Evolutionary conservation across 2,113 vertebrate genomes (phyloP).

Genomic region (Mellivora capensis): DNA sequence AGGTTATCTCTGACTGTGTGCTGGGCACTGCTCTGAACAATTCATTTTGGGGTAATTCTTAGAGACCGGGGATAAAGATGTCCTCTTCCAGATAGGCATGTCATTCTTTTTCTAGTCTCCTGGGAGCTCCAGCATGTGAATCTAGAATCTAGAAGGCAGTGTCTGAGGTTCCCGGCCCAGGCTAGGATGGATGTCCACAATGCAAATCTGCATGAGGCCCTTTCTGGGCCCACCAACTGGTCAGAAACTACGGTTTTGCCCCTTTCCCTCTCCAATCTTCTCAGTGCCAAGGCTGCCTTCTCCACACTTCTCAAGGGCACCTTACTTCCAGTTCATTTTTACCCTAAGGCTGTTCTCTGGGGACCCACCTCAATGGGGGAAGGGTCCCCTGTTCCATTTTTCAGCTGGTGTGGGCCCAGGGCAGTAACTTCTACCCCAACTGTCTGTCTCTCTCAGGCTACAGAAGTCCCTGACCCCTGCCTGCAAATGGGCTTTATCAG

Average conservation of each 20-base stretch:
- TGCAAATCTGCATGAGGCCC: not conserved
- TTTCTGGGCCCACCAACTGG: not conserved
- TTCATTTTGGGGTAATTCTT: not conserved
- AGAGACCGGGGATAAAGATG: not conserved
- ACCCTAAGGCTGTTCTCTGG: not conserved
- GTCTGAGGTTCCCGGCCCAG: not conserved
- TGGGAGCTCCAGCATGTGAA: not conserved
- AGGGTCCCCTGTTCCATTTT: not conserved
- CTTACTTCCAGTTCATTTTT: not conserved
- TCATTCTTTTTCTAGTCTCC: not conserved
- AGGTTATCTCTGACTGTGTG: not conserved
- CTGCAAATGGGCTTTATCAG: not conserved
- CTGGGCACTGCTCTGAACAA: not conserved
- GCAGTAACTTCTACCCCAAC: not conserved
- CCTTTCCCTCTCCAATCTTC: not conserved
- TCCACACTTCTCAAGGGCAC: not conserved
- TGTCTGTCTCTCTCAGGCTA: not conserved
- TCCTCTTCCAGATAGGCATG: not conserved
- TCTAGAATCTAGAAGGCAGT: not conserved
- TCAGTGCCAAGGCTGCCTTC: not conserved
- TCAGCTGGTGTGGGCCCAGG: not conserved
- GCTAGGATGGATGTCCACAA: not conserved
- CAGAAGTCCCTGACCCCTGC: not conserved
- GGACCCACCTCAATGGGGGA: not conserved
- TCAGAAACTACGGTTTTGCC: not conserved